phyloP scores from a whole-genome alignment of 2,113 vertebrate species.

The Geococcyx californianus region DNA sequence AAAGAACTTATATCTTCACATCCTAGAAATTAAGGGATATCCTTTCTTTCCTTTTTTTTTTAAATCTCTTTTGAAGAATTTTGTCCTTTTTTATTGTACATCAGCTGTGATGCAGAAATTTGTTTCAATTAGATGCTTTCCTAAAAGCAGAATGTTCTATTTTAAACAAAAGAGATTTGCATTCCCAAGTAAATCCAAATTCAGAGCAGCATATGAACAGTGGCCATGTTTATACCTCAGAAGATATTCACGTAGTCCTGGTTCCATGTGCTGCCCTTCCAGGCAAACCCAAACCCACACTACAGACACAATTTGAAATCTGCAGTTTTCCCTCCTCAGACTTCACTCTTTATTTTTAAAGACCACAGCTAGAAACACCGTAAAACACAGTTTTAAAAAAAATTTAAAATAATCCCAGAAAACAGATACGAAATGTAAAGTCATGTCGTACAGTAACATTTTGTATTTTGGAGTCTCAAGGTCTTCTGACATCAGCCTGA shows the following conservation, averaged over 20 bases:
- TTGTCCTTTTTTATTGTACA: constrained; percentile 62
- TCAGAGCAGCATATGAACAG: constrained; percentile 69
- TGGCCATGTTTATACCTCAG: constrained; percentile 68
- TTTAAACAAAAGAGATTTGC: constrained; percentile 73
- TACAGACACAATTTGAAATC: background rate
- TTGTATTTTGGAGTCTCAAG: background rate
- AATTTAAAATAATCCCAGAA: background rate
- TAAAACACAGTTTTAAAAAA: background rate
- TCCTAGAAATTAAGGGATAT: constrained; percentile 20
- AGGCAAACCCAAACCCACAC: constrained; percentile 32
- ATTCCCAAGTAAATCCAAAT: constrained; percentile 72
- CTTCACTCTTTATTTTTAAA: background rate
- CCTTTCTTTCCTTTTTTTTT: background rate
- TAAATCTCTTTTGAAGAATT: constrained; percentile 51
- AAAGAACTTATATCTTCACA: constrained; percentile 42
- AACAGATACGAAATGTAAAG: background rate
- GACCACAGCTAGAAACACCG: background rate
- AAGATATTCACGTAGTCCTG: constrained; percentile 69
- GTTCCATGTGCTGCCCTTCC: constrained; percentile 67
- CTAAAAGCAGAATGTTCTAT: constrained; percentile 49
- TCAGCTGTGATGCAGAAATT: constrained; percentile 62
- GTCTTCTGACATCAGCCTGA: background rate
- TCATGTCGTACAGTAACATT: background rate
- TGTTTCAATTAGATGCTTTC: constrained; percentile 68
- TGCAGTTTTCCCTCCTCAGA: background rate